Base-by-base conservation (phyloP, 2,113 vertebrate species). In the Camelus dromedarius region DNA sequence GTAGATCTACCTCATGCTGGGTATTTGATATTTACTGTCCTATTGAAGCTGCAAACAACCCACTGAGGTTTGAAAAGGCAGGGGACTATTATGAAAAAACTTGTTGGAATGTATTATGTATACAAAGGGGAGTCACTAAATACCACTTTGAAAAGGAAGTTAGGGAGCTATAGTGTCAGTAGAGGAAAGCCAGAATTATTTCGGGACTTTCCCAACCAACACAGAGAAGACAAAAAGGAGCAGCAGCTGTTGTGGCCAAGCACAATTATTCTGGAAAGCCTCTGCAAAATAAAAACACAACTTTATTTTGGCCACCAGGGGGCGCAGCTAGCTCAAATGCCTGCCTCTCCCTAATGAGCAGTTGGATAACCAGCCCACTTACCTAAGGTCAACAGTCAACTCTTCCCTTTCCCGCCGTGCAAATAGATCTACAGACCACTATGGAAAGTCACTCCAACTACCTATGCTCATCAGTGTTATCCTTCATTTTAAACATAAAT, bases 301-400 rank as follows among this genome's bases (percentile, higher is more conserved):
- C 35, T 67, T 82, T 19, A 10, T 26, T 46, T 52, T 54, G 84
- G 54, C 14, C 35, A 64, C n/a, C 19, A 52, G 30, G 26, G 20
- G 50, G 10, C 7, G 9, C 3, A 14, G 12, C 24, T 38, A 22
- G 24, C 73, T 79, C 62, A 9, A 0, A 0, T n/a, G 15, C 20
- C 46, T 64, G 15, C 20, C 30, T 75, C 26, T 32, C 11, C 3
- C 28, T 46, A 54, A n/a, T 3, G 28, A 82, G 48, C 11, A 13
- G 48, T 77, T 66, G 35, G 35, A 35, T 35, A 35, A 35, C 19
- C 75, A 62, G 15, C 24, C 6, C 42, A 48, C 26, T 24, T 22
- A 52, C 15, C 3, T 30, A 38, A 75, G 76, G 38, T 24, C 60
- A 52, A 72, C 1, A 22, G 28, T 60, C n/a, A 20, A 84, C 32